Evolutionary conservation across 2,797 vertebrate genomes (phyloP).

Genomic region (Cephalopachus bancanus): DNA sequence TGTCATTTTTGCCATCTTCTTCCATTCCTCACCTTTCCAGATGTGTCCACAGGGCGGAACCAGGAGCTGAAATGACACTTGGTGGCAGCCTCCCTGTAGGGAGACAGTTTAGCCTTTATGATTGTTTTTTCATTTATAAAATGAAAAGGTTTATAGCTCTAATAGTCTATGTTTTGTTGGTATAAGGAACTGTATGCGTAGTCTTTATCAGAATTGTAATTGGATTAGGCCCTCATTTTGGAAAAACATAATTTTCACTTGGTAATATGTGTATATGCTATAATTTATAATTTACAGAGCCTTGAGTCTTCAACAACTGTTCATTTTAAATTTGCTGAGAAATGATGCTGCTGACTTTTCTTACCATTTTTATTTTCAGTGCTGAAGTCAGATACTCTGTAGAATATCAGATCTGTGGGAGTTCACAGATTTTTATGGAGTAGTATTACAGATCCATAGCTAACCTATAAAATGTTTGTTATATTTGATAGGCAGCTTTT

Average conservation of each 20-base stretch:
- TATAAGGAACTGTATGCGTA: not conserved
- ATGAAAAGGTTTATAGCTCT: not conserved
- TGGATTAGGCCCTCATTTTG: not conserved
- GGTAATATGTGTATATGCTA: not conserved
- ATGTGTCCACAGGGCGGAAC: not conserved
- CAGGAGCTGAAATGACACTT: not conserved
- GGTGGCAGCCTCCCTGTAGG: not conserved
- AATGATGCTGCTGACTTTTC: not conserved
- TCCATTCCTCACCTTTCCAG: not conserved
- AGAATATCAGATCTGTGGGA: rapidly evolving
- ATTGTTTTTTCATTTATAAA: not conserved
- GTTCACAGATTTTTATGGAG: not conserved
- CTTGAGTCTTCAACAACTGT: not conserved
- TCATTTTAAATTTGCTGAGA: too few species aligned
- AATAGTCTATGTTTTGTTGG: not conserved
- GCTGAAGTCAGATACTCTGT: rapidly evolving
- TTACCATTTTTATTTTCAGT: rapidly evolving
- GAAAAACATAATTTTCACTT: not conserved
- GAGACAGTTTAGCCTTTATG: not conserved
- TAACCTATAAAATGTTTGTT: rapidly evolving
- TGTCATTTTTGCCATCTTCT: not conserved
- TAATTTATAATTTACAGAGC: slow-evolving; percentile 12
- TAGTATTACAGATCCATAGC: rapidly evolving
- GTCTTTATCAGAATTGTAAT: not conserved
- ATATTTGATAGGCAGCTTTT: not conserved